Evolutionary conservation across 1,140 invertebrate species (phyloP), one percentile per base, ranked within the genome.

Genomic region (Atopsyche davidsoni): DNA sequence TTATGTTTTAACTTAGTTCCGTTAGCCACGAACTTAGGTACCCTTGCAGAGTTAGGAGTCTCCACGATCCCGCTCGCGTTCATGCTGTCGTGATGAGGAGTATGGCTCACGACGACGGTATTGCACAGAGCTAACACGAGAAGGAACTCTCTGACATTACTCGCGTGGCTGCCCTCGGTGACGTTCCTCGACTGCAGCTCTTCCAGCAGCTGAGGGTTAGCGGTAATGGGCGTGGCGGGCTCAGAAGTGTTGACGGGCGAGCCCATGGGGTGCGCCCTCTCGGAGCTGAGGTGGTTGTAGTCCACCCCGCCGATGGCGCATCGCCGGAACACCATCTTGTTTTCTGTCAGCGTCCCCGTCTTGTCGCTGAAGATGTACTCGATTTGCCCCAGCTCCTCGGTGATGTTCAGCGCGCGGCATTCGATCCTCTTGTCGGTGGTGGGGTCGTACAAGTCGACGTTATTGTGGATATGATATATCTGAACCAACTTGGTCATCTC

Each of bases 351-450:
- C 2, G 95, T 98, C 4, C 96, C 95, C 1, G 95, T 98, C 69
- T 98, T 98, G 66, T 98, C 96, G 7, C 90, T 96, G 73, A 98
- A 97, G 36, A 98, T 79, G 64, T 97, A 97, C 62, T 94, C 87
- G 19, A 98, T 85, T 74, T 96, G 92, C 2, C 95, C 96, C 36
- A 98, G 75, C 68, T 98, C 94, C 68, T 98, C 95, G 0, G 95
- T 92, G 39, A 98, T 98, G 65, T 98, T 98, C 53, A 97, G 77
- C 23, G 95, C 94, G 46, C 94, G 78, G 66, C 94, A 97, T 69
- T 97, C 92, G n/a, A 89, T 83, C 51, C 85, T 75, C 58, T 89
- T 94, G 63, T 92, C 86, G 4, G 82, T 87, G 34, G 82, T 73
- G 7, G 81, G 70, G 71, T 97, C 90, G 63, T 87, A 93, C 57